Conservation (phyloP, 1,140 invertebrate genomes). For the Eumeta japonica region DNA sequence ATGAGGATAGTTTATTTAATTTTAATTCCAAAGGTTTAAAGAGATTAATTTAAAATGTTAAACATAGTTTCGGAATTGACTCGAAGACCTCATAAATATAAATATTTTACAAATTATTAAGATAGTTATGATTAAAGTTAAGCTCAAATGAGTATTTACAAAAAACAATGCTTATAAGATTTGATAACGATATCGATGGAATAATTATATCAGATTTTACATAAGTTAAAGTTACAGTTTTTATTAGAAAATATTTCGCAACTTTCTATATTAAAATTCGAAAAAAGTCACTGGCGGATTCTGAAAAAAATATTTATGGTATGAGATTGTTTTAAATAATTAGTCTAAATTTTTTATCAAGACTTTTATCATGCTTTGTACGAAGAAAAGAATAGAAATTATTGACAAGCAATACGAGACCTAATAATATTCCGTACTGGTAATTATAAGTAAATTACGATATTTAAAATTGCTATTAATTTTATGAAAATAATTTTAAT, state of each 20-base stretch:
- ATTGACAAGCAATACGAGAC: no score
- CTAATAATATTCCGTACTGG: background rate
- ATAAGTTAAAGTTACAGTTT: background rate
- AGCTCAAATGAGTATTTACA: background rate
- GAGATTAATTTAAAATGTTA: background rate
- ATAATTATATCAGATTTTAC: conserved; percentile 1
- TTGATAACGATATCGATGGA: background rate
- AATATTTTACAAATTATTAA: background rate
- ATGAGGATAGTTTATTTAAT: background rate
- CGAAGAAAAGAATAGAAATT: no score
- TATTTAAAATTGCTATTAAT: no score
- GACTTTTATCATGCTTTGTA: background rate
- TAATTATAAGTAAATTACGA: no score
- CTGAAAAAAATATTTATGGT: no score
- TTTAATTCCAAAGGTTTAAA: background rate
- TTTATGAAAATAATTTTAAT: no score
- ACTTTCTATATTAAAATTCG: background rate
- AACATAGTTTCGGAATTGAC: no score
- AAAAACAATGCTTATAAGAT: background rate
- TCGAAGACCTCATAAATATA: no score
- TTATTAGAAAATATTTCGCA: background rate
- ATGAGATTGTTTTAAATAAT: background rate
- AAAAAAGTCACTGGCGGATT: no score
- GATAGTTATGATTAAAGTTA: background rate
- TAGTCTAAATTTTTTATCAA: background rate